Base-by-base conservation (phyloP, 2,797 vertebrate genomes). In the Atherinosoma microstoma region DNA sequence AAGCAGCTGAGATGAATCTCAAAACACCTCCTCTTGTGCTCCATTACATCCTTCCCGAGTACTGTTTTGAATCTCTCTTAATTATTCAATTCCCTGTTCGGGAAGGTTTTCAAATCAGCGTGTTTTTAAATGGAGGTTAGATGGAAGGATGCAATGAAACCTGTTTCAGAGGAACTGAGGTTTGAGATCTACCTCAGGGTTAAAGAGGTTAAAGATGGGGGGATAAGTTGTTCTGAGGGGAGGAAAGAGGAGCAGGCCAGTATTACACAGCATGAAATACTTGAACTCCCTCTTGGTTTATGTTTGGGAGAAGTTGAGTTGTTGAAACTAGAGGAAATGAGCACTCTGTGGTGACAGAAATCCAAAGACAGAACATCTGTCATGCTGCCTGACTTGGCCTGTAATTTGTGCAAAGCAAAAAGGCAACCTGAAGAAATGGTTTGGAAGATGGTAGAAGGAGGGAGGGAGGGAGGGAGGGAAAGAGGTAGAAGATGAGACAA, bases 231-330 rank as follows among this genome's bases (percentile, higher is more conserved):
- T 68, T 83, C 77, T 76, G 70, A 76, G 58, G 59, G 64, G 68
- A 77, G 59, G 53, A 45, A 32, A 79, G 75, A 80, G 65, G 64
- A 73, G 75, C 78, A 84, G 79, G 84, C 73, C 69, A 70, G 77
- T 77, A 83, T 91, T 89, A 90, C 67, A 87, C 70, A 80, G 54
- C 2, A 85, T 76, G 32, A 74, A 81, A 76, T 78, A 73, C 63
- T 58, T 61, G 59, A 24, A 53, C 27, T 51, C 6, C 11, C 36
- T 8, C 22, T n/a, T 1, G 6, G 12, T 29, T 35, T 36, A 0
- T 65, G 60, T 72, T 29, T 2, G 45, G 15, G 34, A 16, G 16
- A 29, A 58, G 12, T 40, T 67, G 20, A 74, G 53, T 69, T 53
- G 16, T 84, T 64, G 27, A 78, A 73, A 58, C 58, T 45, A 20